Percentiles rank a stretch among this genome's conserved stretches.
phyloP scores from a whole-genome alignment of 2,797 vertebrate genomes.

The Sebastes aleutianus region DNA sequence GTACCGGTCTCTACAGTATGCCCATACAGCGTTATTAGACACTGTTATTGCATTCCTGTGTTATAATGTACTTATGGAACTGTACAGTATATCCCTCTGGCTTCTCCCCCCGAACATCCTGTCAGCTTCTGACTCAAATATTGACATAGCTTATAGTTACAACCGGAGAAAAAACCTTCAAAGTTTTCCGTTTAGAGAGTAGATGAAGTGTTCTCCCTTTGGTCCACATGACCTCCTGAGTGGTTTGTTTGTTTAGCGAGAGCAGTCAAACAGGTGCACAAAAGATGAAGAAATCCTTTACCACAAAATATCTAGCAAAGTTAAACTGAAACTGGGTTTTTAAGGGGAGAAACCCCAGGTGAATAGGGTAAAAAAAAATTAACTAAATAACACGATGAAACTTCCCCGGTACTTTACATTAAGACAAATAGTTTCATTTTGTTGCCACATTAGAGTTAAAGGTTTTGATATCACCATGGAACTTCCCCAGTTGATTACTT shows the following conservation, averaged over 20 bases:
- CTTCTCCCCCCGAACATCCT: conserved; percentile 55
- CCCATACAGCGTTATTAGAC: conserved; percentile 55
- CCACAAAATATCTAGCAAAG: neutral
- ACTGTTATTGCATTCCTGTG: conserved; percentile 46
- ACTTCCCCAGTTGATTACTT: no score
- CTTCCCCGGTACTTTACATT: no score
- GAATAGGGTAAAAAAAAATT: no score
- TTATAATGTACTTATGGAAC: conserved; percentile 48
- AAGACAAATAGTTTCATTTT: no score
- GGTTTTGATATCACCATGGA: no score
- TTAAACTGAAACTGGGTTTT: neutral
- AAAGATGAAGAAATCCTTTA: conserved; percentile 16
- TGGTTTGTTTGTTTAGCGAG: conserved; percentile 46
- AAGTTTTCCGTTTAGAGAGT: conserved; percentile 38
- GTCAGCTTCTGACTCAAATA: conserved; percentile 62
- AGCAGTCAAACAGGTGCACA: conserved; percentile 41
- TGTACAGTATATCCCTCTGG: conserved; percentile 52
- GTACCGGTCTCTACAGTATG: conserved; percentile 17
- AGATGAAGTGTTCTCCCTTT: conserved; percentile 51
- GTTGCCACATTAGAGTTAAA: no score
- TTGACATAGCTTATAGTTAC: conserved; percentile 73
- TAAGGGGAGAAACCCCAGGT: neutral
- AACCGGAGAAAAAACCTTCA: conserved; percentile 41
- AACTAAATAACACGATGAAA: no score
- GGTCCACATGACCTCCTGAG: conserved; percentile 38